A percentile compares a stretch with the other conserved stretches of the same genome.
These are phyloP conservation scores for Dicranocentrus wangi DNA, from an alignment of 2,888 invertebrate genomes.

Conservation along the genomic window DNA sequence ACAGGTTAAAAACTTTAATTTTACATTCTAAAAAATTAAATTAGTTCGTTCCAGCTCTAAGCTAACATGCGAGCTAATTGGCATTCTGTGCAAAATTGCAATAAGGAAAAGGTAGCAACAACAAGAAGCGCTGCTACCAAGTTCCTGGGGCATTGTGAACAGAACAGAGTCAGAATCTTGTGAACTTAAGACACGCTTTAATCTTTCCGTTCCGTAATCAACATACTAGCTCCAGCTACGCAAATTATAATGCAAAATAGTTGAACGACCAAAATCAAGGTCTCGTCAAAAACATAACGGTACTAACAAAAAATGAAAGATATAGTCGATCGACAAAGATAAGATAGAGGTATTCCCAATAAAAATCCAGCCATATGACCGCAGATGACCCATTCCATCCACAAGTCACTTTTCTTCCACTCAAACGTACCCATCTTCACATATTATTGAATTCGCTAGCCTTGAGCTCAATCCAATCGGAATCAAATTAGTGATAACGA, in stretches of 20 bases:
- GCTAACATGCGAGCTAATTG: too few relatives aligned
- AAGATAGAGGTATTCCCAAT: not conserved
- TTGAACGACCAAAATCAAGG: constrained; percentile 58
- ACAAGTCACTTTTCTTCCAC: constrained; percentile 19
- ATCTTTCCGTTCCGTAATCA: too few relatives aligned
- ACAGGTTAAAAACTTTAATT: not conserved
- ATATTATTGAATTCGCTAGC: constrained; percentile 29
- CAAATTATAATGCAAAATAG: constrained; percentile 14
- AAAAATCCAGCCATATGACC: not conserved
- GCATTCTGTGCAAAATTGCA: too few relatives aligned
- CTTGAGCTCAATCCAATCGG: constrained; percentile 53
- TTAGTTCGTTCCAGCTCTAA: too few relatives aligned
- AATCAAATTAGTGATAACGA: constrained; percentile 24
- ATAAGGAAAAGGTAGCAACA: too few relatives aligned
- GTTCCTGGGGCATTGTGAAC: too few relatives aligned
- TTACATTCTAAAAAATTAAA: too few relatives aligned
- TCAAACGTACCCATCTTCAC: constrained; percentile 2
- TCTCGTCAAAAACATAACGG: not conserved
- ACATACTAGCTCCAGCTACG: too few relatives aligned
- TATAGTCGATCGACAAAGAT: not conserved
- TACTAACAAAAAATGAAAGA: not conserved
- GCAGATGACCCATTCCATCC: constrained; percentile 19
- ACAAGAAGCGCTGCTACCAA: too few relatives aligned
- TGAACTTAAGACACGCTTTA: too few relatives aligned
- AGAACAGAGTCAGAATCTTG: too few relatives aligned